Evolutionary conservation across 2,888 invertebrate genomes (phyloP), one percentile per base, ranked within the genome.

Genomic region (Escarpia spicata): DNA sequence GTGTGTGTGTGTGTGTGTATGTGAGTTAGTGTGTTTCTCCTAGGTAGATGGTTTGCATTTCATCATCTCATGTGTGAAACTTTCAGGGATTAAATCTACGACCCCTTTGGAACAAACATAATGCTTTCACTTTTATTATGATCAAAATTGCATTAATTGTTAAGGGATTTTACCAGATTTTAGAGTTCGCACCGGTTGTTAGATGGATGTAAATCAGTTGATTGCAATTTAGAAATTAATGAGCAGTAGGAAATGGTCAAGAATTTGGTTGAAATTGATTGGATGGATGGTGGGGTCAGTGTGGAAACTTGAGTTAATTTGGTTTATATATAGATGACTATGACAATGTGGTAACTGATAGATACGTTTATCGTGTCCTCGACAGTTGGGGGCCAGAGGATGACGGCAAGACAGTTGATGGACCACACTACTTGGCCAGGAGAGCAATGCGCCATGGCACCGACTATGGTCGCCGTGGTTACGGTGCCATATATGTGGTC

Each of bases 331-430:
- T 52, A 52, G 52, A 52, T 52, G 52, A 52, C 12, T 12, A 52
- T 52, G 52, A 52, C 52, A 52, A 3, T 19, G 12, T 37, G 43
- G 90, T 90, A 37, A 31, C 31, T 90, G 8, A 91, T 31, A 1
- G 10, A 91, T 43, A 92, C n/a, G 45, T 31, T n/a, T 45, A 26
- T 92, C 9, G 26, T 45, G 26, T 93, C 93, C 95, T 95, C 93
- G 95, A 95, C 94, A 96, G 96, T 94, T 97, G 97, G 97, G 97
- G 97, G 9, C 97, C 97, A 15, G 96, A 96, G 93, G 97, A 97
- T 95, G 96, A 97, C 94, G 97, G 97, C 0, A 95, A 95, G 92
- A 96, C 96, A 9, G 96, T 97, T 26, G 97, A 97, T 94, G 97
- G 96, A 60, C 97, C 97, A 1, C 96, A 96, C 94, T 93, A 95